Base-by-base conservation (phyloP, 1,140 invertebrate species). In the Drosophila persimilis region DNA sequence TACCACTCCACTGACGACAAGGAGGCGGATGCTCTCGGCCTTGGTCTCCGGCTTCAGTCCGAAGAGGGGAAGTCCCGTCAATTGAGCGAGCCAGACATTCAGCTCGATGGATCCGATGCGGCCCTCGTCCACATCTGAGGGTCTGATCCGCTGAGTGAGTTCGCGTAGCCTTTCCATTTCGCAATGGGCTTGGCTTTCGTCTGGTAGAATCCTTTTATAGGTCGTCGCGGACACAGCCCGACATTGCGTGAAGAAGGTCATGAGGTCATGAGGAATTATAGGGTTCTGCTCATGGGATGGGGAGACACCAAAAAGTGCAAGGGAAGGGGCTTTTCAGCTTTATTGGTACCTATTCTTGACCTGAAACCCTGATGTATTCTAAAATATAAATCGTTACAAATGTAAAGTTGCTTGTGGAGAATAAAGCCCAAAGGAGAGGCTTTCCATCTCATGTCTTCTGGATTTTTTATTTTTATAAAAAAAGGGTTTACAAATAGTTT, bases 31-130 rank as follows among this genome's bases (percentile, higher is more conserved):
- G 3, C 29, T 64, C 7, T 84, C 41, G 0, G 9, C 1, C 0
- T 13, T 29, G 3, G 86, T 70, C 52, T 89, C 84, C 0, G n/a
- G 9, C 46, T 75, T 69, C 0, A 89, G 45, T 0, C 80, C 84
- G 4, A 67, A 15, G 17, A 89, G 15, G 0, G 86, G 86, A n/a
- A 89, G 31, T 6, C 86, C 86, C 17, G 60, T 58, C 15, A 79
- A 24, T 6, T 89, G 77, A 0, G 72, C 73, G 41, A 89, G 51
- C 66, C 74, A 88, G n/a, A 80, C 35, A 45, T 88, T 88, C n/a
- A 89, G 55, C 39, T 84, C 69, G 6, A 89, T 61, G n/a, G 86
- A 89, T 24, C 86, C 86, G 6, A 88, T 66, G 53, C 20, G 46
- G 6, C 86, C 86, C 11, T 48, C 50, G 3, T 44, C 43, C 6